Evolutionary conservation across 2,797 vertebrate species (phyloP), one percentile per base, ranked within the genome.

Genomic region (Martes flavigula): DNA sequence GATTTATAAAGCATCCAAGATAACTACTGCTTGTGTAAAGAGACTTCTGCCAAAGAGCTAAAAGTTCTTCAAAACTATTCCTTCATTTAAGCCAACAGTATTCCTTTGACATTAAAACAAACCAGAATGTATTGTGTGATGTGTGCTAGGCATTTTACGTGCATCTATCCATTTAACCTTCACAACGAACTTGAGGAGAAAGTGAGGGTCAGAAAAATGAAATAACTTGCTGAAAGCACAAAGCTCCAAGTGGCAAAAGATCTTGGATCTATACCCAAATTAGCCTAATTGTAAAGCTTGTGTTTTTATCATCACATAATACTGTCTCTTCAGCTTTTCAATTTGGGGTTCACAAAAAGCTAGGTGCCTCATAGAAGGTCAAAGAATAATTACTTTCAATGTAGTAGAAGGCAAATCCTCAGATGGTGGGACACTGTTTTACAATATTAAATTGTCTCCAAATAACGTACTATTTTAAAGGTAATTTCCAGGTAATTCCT

Each of bases 351-450:
- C 58, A 75, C 48, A 84, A 70, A 97, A 95, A 90, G 27, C 75
- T 48, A 84, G 51, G 32, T 56, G 32, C 25, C 48, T 96, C 32
- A 66, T 64, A 66, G 3, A 56, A 79, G 10, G 58, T 90, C 81
- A 96, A 94, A 97, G 43, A 97, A 85, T 85, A 91, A 87, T 78
- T 83, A 96, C 30, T 92, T 95, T 82, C 70, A 70, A 23, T 46
- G 1, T 35, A 60, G 17, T 14, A 82, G 51, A 89, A 94, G 83
- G 75, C 38, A 96, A 89, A 82, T 38, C 54, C 62, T 90, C 43
- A 81, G 72, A 88, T 85, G 77, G 77, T 0, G 70, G 46, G 58
- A 20, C 56, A 73, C 32, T 46, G 7, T 58, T 93, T 30, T 21
- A 51, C 68, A 73, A 92, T 43, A 73, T 89, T 96, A 95, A 87